Evolutionary conservation across 1,140 invertebrate genomes (phyloP).

Genomic region (Caenorhabditis remanei): DNA sequence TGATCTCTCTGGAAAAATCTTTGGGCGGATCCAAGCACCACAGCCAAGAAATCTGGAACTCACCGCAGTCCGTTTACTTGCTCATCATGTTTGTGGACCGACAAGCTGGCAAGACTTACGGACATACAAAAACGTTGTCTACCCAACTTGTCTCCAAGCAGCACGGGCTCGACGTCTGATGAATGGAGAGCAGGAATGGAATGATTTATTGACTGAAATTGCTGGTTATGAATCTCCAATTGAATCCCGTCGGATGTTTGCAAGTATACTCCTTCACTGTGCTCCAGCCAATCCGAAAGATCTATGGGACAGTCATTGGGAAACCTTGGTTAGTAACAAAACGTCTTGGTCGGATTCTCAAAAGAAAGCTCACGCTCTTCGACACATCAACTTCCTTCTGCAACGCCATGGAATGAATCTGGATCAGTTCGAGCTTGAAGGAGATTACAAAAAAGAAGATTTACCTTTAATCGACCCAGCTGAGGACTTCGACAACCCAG

Average conservation of each 20-base stretch:
- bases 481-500: not conserved
- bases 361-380: not conserved
- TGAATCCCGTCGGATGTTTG: not conserved
- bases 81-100: not conserved
- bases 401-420: not conserved
- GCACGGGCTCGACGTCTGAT: not conserved
- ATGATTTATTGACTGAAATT: not conserved
- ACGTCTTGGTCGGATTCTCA: not conserved
- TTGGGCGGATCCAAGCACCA: not conserved
- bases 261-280: not conserved
- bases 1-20: not conserved
- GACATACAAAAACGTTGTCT: not conserved
- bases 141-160: not conserved
- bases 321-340: not conserved
- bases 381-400: not conserved
- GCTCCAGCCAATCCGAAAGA: not conserved
- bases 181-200: not conserved
- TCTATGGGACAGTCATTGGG: not conserved
- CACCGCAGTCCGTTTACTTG: not conserved
- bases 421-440: not conserved
- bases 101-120: not conserved
- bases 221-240: not conserved
- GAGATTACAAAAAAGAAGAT: not conserved
- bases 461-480: not conserved
- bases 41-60: not conserved